Evolutionary conservation across 1,140 invertebrate species (phyloP).

Genomic region (Doryteuthis pealeii): DNA sequence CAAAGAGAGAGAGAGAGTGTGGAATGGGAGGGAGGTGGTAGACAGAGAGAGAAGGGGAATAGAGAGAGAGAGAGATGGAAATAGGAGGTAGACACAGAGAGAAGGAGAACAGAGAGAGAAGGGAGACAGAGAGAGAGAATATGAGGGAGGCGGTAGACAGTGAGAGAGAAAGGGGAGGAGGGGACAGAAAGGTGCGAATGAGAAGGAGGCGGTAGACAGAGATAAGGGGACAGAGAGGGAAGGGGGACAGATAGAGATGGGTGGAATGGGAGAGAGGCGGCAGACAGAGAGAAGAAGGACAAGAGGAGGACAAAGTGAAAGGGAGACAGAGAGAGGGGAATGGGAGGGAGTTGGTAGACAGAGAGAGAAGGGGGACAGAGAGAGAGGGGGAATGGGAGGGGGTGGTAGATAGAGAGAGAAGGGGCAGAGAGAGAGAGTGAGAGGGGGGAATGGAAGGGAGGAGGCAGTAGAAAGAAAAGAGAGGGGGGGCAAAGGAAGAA

Average conservation of each 20-base stretch:
- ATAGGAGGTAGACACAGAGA: too few relatives aligned
- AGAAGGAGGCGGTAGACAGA: not conserved
- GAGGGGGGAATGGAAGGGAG: slow-evolving; percentile 1
- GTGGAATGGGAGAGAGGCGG: not conserved
- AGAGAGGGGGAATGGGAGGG: not conserved
- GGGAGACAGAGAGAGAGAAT: not conserved
- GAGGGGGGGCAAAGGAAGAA: slow-evolving; percentile 1
- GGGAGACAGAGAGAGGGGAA: not conserved
- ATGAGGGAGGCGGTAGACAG: not conserved
- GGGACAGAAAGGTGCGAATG: not conserved
- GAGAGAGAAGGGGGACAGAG: not conserved
- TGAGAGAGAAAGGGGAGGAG: not conserved
- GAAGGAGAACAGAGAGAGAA: not conserved
- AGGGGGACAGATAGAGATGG: not conserved
- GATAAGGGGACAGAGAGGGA: not conserved
- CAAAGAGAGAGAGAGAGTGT: not conserved
- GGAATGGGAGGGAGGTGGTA: too few relatives aligned
- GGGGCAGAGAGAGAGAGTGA: slow-evolving; percentile 5
- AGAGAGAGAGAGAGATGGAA: too few relatives aligned
- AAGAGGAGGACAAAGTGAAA: not conserved
- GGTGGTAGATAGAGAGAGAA: not conserved
- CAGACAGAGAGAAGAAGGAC: not conserved
- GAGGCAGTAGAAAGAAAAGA: not conserved
- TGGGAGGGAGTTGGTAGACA: not conserved
- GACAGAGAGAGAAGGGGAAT: too few relatives aligned